Percentiles rank a stretch among this genome's conserved stretches.
Conservation (phyloP, 53 echinoderm and acorn worm species). For the Stichopus horrens region DNA sequence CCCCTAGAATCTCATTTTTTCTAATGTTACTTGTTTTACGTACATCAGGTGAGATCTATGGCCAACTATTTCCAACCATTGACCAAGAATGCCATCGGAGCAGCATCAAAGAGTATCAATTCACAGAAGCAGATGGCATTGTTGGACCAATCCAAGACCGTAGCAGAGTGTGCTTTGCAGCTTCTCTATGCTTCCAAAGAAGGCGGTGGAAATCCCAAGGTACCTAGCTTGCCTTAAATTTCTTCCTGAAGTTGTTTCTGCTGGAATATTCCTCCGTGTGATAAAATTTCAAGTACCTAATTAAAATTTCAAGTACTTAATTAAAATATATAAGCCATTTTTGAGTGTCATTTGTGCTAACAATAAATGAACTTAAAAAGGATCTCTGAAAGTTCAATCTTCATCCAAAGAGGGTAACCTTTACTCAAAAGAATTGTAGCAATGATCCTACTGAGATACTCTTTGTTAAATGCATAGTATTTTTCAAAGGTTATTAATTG, state of each 20-base stretch:
- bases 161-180: slow-evolving; percentile 91
- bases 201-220: slow-evolving; percentile 97
- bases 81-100: slow-evolving; percentile 86
- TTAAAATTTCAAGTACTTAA: too few species aligned
- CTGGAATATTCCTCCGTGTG: neutral
- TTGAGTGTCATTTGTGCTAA: too few species aligned
- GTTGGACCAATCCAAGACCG: slow-evolving; percentile 90
- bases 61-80: slow-evolving; percentile 94
- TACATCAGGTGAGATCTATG: slow-evolving; percentile 75
- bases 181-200: slow-evolving; percentile 93
- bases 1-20: too few species aligned
- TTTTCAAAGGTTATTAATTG: too few species aligned
- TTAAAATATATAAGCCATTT: too few species aligned
- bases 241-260: neutral
- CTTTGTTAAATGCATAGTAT: too few species aligned
- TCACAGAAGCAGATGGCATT: slow-evolving; percentile 88
- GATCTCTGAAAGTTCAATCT: too few species aligned
- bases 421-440: too few species aligned
- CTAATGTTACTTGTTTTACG: neutral
- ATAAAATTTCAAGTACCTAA: neutral
- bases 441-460: too few species aligned
- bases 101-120: slow-evolving; percentile 90
- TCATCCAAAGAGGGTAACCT: too few species aligned
- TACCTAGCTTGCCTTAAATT: neutral
- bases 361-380: too few species aligned